phyloP scores from a whole-genome alignment of 2,113 vertebrate genomes.

The Microtus montanus region DNA sequence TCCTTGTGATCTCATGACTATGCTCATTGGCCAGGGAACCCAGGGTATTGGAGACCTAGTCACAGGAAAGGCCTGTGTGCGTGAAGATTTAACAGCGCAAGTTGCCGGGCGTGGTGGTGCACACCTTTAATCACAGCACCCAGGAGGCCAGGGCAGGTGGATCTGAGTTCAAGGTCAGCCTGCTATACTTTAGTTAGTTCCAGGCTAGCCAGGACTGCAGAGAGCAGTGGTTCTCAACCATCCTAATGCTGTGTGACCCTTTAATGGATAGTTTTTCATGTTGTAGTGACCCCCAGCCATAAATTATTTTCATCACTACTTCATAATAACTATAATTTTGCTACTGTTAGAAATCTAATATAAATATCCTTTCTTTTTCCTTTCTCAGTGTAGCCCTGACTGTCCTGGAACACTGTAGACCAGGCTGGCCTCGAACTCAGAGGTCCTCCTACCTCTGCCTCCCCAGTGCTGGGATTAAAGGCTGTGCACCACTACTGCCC shows the following conservation, averaged over 20 bases:
- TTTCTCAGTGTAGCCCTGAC: background rate
- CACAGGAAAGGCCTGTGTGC: fast-evolving
- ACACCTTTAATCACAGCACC: background rate
- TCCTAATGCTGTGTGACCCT: background rate
- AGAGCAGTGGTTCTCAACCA: background rate
- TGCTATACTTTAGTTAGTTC: background rate
- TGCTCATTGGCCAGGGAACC: fast-evolving
- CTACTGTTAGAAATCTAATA: background rate
- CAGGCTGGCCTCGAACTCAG: background rate
- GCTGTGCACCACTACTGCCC: background rate
- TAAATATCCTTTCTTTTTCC: background rate
- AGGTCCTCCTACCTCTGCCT: background rate
- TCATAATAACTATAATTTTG: background rate
- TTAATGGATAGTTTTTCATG: background rate
- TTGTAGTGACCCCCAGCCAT: background rate
- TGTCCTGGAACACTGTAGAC: background rate
- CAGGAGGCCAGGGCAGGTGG: background rate
- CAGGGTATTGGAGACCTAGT: background rate
- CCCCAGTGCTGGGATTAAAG: background rate
- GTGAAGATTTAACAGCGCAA: fast-evolving
- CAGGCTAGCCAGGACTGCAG: background rate
- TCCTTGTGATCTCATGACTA: background rate
- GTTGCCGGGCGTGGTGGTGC: background rate
- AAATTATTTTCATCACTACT: background rate
- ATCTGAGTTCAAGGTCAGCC: background rate